Conservation (phyloP, 1,140 invertebrate species). For the Homalodisca vitripennis region DNA sequence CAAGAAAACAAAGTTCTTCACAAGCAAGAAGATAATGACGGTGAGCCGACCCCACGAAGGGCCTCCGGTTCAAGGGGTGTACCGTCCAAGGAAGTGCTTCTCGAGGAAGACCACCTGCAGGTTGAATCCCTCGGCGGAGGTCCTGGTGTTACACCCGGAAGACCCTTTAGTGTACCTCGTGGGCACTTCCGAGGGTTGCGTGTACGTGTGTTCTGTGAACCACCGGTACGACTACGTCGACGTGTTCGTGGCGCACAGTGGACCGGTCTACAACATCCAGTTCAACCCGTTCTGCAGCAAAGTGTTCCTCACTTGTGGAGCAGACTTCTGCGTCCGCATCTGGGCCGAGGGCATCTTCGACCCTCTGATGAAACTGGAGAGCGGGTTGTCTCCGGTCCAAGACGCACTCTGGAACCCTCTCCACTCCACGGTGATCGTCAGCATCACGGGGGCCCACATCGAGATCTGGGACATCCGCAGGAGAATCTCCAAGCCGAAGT, state of each 20-base stretch:
- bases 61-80: slow-evolving; percentile 23
- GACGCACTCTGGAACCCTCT: slow-evolving; percentile 57
- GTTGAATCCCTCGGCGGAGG: slow-evolving; percentile 9
- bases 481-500: slow-evolving; percentile 36
- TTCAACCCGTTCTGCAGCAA: slow-evolving; percentile 56
- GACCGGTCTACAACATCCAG: slow-evolving; percentile 53
- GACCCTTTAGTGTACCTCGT: slow-evolving; percentile 27
- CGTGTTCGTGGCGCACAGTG: slow-evolving; percentile 53
- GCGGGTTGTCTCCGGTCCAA: slow-evolving; percentile 44
- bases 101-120: neutral
- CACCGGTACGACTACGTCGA: slow-evolving; percentile 42
- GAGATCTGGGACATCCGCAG: slow-evolving; percentile 42
- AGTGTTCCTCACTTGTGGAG: slow-evolving; percentile 57
- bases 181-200: slow-evolving; percentile 28
- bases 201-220: slow-evolving; percentile 45
- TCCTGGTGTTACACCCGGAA: slow-evolving; percentile 23
- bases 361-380: slow-evolving; percentile 38
- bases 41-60: slow-evolving; percentile 11
- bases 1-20: slow-evolving; percentile 21
- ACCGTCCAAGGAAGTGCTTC: slow-evolving; percentile 11
- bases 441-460: slow-evolving; percentile 51
- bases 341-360: slow-evolving; percentile 50
- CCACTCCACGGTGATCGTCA: slow-evolving; percentile 57
- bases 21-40: slow-evolving; percentile 18
- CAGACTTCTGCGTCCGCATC: slow-evolving; percentile 58